Evolutionary conservation across 2,797 vertebrate species (phyloP), one percentile per base, ranked within the genome.

Genomic region (Myioborus melanocephalus): DNA sequence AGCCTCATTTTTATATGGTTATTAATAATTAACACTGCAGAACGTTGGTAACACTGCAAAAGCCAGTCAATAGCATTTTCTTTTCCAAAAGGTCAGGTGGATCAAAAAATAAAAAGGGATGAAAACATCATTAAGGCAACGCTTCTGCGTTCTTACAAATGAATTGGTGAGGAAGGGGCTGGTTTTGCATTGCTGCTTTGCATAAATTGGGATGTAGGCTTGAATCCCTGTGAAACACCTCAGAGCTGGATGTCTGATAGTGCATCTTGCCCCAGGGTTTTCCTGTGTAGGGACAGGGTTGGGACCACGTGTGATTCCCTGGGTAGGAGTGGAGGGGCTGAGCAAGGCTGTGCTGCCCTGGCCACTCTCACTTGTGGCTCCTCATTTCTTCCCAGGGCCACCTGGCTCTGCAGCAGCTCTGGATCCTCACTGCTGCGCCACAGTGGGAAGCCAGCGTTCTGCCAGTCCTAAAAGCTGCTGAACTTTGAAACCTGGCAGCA

Each of bases 401-500:
- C 75, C 68, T 73, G 56, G 46, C 68, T 90, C 65, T 85, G 81
- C 47, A 76, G 72, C 72, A 59, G 9, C n/a, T 2, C 0, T 44
- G 39, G 26, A 49, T 57, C 39, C 76, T 79, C 32, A 1, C 14
- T 21, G 65, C 82, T 2, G 1, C 28, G 64, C 65, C 78, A 23
- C 68, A 35, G 68, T 1, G 1, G 69, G 70, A 82, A 82, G 56
- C 30, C n/a, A 10, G 1, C 0, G 27, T 4, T 53, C 63, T 91
- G 87, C 79, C 80, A 79, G 41, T 32, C 77, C 73, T 91, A 39
- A 94, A 94, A 96, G 80, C 94, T 93, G 80, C 73, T 89, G 87
- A 95, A 88, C 94, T 96, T 95, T 86, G 93, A 88, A 88, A 89
- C 70, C 93, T 95, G 95, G 91, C 95, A 96, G 70, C 73, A 53